Evolutionary conservation across 2,888 invertebrate genomes (phyloP), one percentile per base, ranked within the genome.

Genomic region (Isoperla grammatica): DNA sequence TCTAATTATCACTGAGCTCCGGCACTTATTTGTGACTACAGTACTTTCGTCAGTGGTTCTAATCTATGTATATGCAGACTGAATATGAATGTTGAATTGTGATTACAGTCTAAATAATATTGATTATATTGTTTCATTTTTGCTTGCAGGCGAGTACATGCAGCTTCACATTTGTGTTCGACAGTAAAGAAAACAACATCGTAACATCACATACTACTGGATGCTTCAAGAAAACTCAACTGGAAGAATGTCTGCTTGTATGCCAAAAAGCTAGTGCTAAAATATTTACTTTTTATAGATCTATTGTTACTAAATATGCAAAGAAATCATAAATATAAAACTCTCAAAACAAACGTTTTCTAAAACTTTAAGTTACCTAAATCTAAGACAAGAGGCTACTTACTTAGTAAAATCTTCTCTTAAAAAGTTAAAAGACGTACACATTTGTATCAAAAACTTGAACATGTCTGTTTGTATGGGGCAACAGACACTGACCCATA

Each of bases 271-370:
- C 86, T 50, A 86, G 86, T 72, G 78, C 80, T 61, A 74, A 82
- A 54, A 77, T 91, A 37, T 90, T 92, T 72, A 75, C 79, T 37
- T 90, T 88, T 78, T 90, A 88, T 72, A 80, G 85, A 67, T 79
- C 82, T 57, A 76, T 83, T 61, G 81, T 86, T 43, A 77, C 72
- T 62, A 81, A 82, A 69, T 84, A 83, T 73, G 78, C 79, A 2
- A 39, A 42, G 15, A 53, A 56, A 13, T 29, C 37, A 17, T 45
- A 45, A 45, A 45, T 13, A 45, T 4, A 45, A 5, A 17, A 6
- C 11, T 12, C 11, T 40, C 13, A 15, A 40, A 40, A 40, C 42
- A 40, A 40, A 40, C 6, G 37, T 37, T 6, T 37, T 37, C 6
- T 9, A 37, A 11, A 37, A 37, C 11, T 37, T 37, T 37, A 37